phyloP scores from a whole-genome alignment of 2,888 invertebrate species.

The Tipula unca region DNA sequence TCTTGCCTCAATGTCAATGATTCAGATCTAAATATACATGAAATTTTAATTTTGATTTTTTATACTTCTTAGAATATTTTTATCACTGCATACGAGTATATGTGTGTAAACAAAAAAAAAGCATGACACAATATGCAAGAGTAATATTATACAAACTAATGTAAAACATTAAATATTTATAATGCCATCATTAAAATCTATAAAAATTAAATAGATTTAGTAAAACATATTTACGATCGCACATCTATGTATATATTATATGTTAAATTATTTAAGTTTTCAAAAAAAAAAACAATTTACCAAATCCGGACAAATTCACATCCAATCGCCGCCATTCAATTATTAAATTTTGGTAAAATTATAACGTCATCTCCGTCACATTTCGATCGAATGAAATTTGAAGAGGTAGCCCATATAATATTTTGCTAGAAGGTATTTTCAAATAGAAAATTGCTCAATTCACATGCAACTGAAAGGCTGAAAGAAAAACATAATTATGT shows the following conservation, averaged over 20 bases:
- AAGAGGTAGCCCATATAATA: background rate
- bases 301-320: background rate
- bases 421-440: background rate
- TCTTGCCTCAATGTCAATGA: background rate
- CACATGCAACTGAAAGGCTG: too few relatives aligned
- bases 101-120: background rate
- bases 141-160: background rate
- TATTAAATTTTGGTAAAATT: background rate
- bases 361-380: background rate
- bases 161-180: background rate
- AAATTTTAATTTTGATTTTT: background rate
- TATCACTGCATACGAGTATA: background rate
- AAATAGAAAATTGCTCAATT: background rate
- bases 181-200: background rate
- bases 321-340: background rate
- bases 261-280: background rate
- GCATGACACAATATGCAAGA: background rate
- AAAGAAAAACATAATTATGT: too few relatives aligned
- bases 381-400: background rate
- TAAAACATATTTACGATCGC: background rate
- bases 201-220: background rate
- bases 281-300: background rate
- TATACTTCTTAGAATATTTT: background rate
- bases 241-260: background rate
- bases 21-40: background rate